These are phyloP conservation scores for Eudyptes chrysolophus DNA, from an alignment of 2,113 vertebrate genomes.

Conservation along the genomic window DNA sequence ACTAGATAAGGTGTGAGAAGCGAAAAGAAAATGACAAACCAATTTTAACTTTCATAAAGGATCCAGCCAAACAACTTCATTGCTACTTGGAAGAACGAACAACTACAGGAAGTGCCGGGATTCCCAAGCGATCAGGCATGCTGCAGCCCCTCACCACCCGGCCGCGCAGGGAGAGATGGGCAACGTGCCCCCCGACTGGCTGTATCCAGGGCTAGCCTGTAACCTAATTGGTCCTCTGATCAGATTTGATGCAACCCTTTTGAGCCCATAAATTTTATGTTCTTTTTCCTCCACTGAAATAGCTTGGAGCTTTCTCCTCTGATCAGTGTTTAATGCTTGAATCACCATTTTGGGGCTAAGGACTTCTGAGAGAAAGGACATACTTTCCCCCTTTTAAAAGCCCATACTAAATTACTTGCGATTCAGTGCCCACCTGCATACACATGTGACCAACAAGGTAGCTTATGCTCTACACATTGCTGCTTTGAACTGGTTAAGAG, in stretches of 20 bases:
- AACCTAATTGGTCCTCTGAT: neutral
- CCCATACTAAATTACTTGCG: neutral
- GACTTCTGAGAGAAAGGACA: neutral
- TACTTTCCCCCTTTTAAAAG: neutral
- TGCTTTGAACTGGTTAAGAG: neutral
- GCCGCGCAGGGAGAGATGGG: accelerated
- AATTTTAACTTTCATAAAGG: conserved; percentile 60
- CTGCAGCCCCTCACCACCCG: neutral
- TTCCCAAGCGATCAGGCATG: accelerated
- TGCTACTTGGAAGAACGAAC: neutral
- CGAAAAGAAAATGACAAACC: conserved; percentile 16
- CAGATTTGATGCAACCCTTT: neutral
- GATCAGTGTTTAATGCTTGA: neutral
- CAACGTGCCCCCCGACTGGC: neutral
- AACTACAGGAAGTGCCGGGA: neutral
- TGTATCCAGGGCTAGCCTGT: no score
- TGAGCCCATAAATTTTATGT: neutral
- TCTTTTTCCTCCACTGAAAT: neutral
- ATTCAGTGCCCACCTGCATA: neutral
- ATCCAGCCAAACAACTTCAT: conserved; percentile 32
- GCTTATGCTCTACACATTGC: neutral
- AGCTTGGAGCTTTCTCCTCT: neutral
- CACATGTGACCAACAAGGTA: neutral
- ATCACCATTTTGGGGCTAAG: neutral
- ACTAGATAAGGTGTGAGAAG: conserved; percentile 77